These are phyloP conservation scores for Aulostomus chinensis DNA, from an alignment of 2,797 vertebrate genomes.

Conservation along the genomic window DNA sequence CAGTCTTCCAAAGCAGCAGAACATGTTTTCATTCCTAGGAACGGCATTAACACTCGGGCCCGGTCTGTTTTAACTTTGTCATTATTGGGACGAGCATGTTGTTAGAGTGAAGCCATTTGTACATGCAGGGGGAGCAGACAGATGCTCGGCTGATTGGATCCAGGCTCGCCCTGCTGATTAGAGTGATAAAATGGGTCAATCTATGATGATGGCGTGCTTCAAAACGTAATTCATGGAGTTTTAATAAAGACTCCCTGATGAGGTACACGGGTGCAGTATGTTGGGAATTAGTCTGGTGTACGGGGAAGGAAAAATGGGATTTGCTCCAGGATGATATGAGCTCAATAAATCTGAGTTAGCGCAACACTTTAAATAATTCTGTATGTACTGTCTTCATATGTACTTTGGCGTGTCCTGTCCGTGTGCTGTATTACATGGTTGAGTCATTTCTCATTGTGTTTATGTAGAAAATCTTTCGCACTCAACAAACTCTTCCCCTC, in stretches of 20 bases:
- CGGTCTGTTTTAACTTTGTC: conserved; percentile 53
- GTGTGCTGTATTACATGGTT: background rate
- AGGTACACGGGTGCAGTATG: conserved; percentile 1
- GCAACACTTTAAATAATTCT: background rate
- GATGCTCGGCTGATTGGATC: conserved; percentile 50
- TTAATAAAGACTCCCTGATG: conserved; percentile 38
- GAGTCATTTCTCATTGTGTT: background rate
- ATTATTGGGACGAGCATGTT: conserved; percentile 40
- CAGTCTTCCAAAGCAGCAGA: conserved; percentile 14
- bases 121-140: background rate
- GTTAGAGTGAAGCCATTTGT: conserved; percentile 35
- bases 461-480: too few species aligned
- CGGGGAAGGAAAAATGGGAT: conserved; percentile 8
- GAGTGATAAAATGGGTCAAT: conserved; percentile 33
- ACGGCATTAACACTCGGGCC: conserved; percentile 34
- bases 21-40: conserved; percentile 38
- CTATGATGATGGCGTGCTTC: conserved; percentile 18
- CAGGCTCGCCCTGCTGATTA: conserved; percentile 47
- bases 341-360: conserved; percentile 30
- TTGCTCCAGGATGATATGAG: conserved; percentile 14
- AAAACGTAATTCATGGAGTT: conserved; percentile 21
- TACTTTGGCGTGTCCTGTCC: background rate
- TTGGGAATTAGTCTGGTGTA: conserved; percentile 10
- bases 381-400: background rate
- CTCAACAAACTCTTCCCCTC: too few species aligned